These are phyloP conservation scores for Heliconius hortense DNA, from an alignment of 2,888 invertebrate species.

Conservation along the genomic window DNA sequence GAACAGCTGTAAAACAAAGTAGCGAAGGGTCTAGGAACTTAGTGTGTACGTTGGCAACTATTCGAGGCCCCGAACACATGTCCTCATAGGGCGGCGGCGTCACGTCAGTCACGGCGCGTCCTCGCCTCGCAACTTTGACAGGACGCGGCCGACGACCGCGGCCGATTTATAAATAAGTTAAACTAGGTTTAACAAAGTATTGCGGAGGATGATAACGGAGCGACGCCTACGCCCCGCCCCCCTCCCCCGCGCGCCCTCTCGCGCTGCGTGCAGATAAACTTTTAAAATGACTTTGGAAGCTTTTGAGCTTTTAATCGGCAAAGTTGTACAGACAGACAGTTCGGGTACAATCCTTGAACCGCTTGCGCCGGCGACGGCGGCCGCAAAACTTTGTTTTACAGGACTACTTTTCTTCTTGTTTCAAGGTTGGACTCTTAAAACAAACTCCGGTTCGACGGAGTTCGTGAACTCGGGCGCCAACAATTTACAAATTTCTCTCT, in stretches of 20 bases:
- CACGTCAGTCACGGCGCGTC: constrained; percentile 44
- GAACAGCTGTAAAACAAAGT: constrained; percentile 83
- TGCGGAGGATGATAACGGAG: constrained; percentile 76
- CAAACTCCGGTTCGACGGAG: constrained; percentile 83
- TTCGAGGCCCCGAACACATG: constrained; percentile 63
- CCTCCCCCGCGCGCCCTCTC: constrained; percentile 58
- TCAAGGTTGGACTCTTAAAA: constrained; percentile 84
- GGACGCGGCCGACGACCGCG: constrained; percentile 64
- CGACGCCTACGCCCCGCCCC: constrained; percentile 65
- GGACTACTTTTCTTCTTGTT: constrained; percentile 84
- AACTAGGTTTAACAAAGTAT: constrained; percentile 80
- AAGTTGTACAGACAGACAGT: constrained; percentile 83
- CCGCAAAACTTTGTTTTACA: constrained; percentile 84
- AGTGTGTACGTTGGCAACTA: constrained; percentile 74
- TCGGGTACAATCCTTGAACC: constrained; percentile 83
- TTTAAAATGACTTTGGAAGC: constrained; percentile 84
- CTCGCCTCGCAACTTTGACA: constrained; percentile 68
- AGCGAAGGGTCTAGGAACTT: constrained; percentile 82
- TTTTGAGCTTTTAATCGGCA: constrained; percentile 84
- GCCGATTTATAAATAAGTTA: constrained; percentile 77
- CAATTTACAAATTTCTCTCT: constrained; percentile 84
- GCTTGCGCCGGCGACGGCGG: constrained; percentile 83
- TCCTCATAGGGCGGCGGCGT: constrained; percentile 54
- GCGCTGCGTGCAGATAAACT: constrained; percentile 81
- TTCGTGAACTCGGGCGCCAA: constrained; percentile 83